Evolutionary conservation across 2,113 vertebrate species (phyloP), one percentile per base, ranked within the genome.

Genomic region (Spea bombifrons): DNA sequence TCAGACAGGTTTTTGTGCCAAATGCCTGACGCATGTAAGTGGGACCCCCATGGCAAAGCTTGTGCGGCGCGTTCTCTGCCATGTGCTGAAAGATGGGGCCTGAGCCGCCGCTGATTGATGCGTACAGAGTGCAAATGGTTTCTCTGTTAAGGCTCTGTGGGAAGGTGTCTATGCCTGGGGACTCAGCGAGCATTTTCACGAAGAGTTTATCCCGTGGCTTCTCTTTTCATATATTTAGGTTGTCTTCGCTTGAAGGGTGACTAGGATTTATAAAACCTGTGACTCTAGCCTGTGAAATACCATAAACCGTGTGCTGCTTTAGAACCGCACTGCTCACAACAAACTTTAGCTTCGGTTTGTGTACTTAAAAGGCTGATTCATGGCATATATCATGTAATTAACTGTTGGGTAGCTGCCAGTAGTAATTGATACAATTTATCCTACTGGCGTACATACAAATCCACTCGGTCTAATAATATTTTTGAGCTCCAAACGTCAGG

Each of bases 171-270:
- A 17, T 59, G 75, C 75, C 53, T 61, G 75, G 75, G 75, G 75
- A 77, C 75, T 77, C 75, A 70, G 75, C 50, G 9, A 71, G 75
- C 75, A 70, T 77, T 70, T 77, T 77, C 66, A 70, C 70, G 75
- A 77, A 70, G 67, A 46, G 75, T 70, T 77, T 61, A 68, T 77
- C 53, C 70, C 75, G 49, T 66, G 55, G 65, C 44, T 63, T 57
- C 55, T 59, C 50, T 7, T 75, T 77, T 77, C 66, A 59, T 66
- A 13, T 52, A 59, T 66, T 70, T 69, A 43, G 45, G 73, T 61
- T 75, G 30, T 30, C 30, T 30, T 30, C 30, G 30, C 30, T 30
- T 30, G 30, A 30, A 30, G 30, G 30, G 30, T 30, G 30, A 30
- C 1, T 30, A 30, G 30, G 30, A 30, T 30, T 30, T 30, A 30